These are phyloP conservation scores for Macrobrachium rosenbergii DNA, from an alignment of 1,140 invertebrate species.

Conservation along the genomic window DNA sequence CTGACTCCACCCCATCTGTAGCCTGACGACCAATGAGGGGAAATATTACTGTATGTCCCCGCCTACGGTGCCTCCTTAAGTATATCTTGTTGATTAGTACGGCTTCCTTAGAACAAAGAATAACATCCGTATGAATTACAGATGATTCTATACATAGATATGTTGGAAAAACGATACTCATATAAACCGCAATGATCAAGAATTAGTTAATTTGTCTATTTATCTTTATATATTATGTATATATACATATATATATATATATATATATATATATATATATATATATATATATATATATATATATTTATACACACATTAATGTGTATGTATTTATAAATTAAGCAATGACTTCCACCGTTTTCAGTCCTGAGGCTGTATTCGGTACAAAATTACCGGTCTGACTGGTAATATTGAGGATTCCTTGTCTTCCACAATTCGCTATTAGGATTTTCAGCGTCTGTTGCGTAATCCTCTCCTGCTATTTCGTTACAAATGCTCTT, in stretches of 20 bases:
- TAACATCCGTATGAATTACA: too few species aligned
- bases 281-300: constrained; percentile 11
- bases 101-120: too few species aligned
- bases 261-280: constrained; percentile 13
- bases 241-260: not conserved
- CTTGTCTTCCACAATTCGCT: too few species aligned
- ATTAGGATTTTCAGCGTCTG: too few species aligned
- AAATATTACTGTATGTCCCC: too few species aligned
- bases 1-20: too few species aligned
- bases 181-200: not conserved
- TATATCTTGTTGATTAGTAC: too few species aligned
- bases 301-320: not conserved
- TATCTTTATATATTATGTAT: not conserved
- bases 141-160: too few species aligned
- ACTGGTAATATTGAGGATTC: not conserved
- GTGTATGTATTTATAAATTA: not conserved
- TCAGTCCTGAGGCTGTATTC: not conserved
- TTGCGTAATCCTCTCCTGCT: too few species aligned
- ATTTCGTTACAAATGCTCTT: too few species aligned
- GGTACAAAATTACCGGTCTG: not conserved
- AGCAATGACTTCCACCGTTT: not conserved
- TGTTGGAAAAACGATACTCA: not conserved
- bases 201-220: not conserved
- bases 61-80: too few species aligned
- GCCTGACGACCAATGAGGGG: too few species aligned